A percentile compares a stretch with the other conserved stretches of the same genome.
phyloP scores from a whole-genome alignment of 2,113 vertebrate genomes.

The Cettia cetti region DNA sequence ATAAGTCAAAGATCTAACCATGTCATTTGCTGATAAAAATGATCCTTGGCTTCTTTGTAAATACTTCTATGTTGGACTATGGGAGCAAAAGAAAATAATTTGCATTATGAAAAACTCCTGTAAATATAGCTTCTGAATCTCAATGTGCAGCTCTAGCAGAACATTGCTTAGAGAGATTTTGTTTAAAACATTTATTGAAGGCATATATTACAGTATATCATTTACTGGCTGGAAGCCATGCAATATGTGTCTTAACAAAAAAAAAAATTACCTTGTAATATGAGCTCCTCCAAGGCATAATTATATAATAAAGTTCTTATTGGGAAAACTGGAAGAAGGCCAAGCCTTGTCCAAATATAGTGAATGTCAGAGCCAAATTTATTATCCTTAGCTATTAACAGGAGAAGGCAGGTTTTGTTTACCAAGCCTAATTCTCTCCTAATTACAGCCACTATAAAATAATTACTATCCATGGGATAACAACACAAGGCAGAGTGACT shows the following conservation, averaged over 20 bases:
- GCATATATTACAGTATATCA: constrained; percentile 83
- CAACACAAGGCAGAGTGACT: constrained; percentile 83
- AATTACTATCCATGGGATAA: constrained; percentile 95
- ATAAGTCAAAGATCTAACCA: constrained; percentile 32
- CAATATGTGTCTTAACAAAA: constrained; percentile 83
- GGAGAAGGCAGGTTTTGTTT: constrained; percentile 95
- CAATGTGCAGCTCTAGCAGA: constrained; percentile 52
- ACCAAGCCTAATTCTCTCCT: constrained; percentile 95
- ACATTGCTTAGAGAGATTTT: constrained; percentile 77
- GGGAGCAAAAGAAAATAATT: constrained; percentile 69
- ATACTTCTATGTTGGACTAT: constrained; percentile 42
- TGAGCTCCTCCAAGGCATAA: constrained; percentile 83
- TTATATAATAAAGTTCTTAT: constrained; percentile 88
- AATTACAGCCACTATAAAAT: constrained; percentile 95
- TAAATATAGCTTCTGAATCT: constrained; percentile 76
- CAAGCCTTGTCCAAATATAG: constrained; percentile 91
- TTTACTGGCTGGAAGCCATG: constrained; percentile 82
- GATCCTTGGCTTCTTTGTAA: constrained; percentile 38
- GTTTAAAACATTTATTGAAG: constrained; percentile 84
- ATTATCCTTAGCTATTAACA: constrained; percentile 93
- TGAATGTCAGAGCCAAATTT: constrained; percentile 89
- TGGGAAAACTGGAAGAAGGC: constrained; percentile 87
- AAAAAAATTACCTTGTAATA: constrained; percentile 83
- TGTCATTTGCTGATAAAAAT: constrained; percentile 55
- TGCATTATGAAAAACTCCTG: constrained; percentile 68